Conservation (phyloP, 2,888 invertebrate genomes). For the Myopa tessellatipennis region DNA sequence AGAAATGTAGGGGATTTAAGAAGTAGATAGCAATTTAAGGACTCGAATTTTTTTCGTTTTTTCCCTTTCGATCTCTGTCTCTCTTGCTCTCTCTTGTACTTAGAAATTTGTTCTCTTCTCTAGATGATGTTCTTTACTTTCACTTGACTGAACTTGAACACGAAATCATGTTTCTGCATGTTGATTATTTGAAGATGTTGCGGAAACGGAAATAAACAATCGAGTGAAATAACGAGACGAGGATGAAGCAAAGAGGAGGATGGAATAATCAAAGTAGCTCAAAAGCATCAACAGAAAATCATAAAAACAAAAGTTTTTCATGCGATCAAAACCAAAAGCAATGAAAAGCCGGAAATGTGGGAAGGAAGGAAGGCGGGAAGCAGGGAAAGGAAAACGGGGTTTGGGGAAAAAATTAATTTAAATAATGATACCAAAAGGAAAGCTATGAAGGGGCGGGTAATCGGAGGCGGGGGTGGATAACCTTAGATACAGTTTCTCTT, state of each 20-base stretch:
- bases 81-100: too few species aligned
- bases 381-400: not conserved
- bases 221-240: constrained; percentile 3
- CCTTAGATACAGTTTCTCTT: too few species aligned
- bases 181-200: constrained; percentile 20
- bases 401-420: not conserved
- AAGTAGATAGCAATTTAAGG: too few species aligned
- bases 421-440: too few species aligned
- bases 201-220: constrained; percentile 36
- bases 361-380: not conserved
- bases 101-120: too few species aligned
- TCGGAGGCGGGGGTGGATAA: too few species aligned
- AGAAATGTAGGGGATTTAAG: too few species aligned
- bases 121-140: not conserved
- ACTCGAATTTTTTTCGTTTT: too few species aligned
- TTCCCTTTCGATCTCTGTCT: too few species aligned
- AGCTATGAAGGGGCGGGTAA: too few species aligned
- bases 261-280: not conserved
- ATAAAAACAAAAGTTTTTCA: not conserved
- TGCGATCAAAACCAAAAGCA: not conserved
- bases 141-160: not conserved
- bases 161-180: constrained; percentile 21
- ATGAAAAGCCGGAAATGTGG: not conserved
- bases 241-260: not conserved
- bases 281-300: not conserved